Base-by-base conservation (phyloP, 2,113 vertebrate genomes). In the Tupaia tana region DNA sequence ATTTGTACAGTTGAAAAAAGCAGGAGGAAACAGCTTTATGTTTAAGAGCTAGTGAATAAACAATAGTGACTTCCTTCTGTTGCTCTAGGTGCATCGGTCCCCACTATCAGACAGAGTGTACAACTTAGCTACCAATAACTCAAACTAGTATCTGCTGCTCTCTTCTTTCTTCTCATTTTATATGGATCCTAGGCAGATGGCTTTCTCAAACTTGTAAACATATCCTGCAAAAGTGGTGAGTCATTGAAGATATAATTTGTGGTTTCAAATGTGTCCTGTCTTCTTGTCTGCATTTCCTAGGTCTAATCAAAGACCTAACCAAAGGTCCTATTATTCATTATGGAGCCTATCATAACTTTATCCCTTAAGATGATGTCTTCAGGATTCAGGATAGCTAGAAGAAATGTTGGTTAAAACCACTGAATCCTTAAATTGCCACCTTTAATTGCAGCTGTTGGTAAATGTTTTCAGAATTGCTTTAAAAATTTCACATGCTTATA, bases 391-490 rank as follows among this genome's bases (percentile, higher is more conserved):
- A 83, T 29, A 25, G 19, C 11, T 74, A 15, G 20, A 94, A 87
- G 4, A 84, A 63, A 31, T 31, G 4, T 25, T 63, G 29, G 18
- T 6, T 43, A 31, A 79, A 92, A 10, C 15, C 27, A 59, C 34
- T 83, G 31, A 86, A 27, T 52, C 34, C 1, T 89, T 61, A 83
- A 63, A 54, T 86, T 12, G 54, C 12, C 25, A 74, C 18, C 7
- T 94, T 73, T 87, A 71, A 79, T 16, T 25, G 2, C 74, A 8
- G 16, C 14, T 70, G 2, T 43, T 29, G 63, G 29, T 77, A 56
- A 7, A 79, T 63, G 6, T 85, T 91, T 88, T 81, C 25, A 67
- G 52, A 95, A 87, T 10, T 79, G 31, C 54, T 86, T 58, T 95
- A 9, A 71, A 61, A 7, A 92, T 86, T 83, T 54, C 58, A 94